phyloP scores from a whole-genome alignment of 2,888 invertebrate species.

The Teinopalpus imperialis region DNA sequence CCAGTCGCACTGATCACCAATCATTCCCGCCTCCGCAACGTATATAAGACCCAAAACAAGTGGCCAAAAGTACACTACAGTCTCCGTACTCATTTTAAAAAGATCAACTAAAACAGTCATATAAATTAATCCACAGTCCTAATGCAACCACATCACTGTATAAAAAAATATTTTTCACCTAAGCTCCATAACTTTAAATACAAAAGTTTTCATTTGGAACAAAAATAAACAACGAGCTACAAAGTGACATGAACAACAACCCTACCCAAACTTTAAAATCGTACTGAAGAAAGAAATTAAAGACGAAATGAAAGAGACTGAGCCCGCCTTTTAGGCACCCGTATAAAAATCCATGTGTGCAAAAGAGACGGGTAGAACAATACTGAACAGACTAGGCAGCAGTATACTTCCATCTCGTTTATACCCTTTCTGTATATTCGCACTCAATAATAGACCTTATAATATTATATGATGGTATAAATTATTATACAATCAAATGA shows the following conservation, averaged over 20 bases:
- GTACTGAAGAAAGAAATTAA: conserved; percentile 40
- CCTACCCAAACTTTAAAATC: conserved; percentile 39
- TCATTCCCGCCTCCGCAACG: conserved; percentile 77
- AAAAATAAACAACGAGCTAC: conserved; percentile 48
- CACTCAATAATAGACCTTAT: conserved; percentile 3
- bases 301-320: conserved; percentile 37
- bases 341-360: conserved; percentile 28
- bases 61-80: conserved; percentile 57
- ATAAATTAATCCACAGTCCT: conserved; percentile 27
- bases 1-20: conserved; percentile 87
- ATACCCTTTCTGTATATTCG: not conserved
- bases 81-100: conserved; percentile 52
- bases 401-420: conserved; percentile 35
- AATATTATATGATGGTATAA: not conserved
- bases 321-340: conserved; percentile 24
- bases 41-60: conserved; percentile 62
- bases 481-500: not conserved
- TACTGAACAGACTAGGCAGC: conserved; percentile 32
- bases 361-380: conserved; percentile 51
- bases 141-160: conserved; percentile 37
- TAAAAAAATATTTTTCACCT: conserved; percentile 35
- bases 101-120: conserved; percentile 32
- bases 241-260: conserved; percentile 35
- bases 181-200: conserved; percentile 35
- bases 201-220: conserved; percentile 33